Evolutionary conservation across 2,888 invertebrate species (phyloP).

Genomic region (Xestia ashworthii): DNA sequence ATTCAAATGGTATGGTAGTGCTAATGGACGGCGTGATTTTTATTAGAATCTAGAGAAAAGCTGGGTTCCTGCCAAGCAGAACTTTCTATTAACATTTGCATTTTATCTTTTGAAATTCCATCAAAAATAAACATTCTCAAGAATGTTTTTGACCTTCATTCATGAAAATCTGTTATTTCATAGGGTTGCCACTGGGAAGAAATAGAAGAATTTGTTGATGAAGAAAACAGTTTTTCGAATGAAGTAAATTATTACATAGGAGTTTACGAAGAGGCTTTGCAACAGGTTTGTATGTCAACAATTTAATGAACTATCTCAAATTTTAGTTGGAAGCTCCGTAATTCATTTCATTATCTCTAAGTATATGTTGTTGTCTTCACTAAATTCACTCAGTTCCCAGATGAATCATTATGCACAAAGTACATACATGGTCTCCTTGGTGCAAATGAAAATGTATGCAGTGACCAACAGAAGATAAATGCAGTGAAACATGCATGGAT

Average conservation of each 20-base stretch:
- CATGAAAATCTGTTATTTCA: slow-evolving; percentile 40
- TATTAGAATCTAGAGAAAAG: background rate
- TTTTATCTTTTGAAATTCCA: background rate
- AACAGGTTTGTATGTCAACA: slow-evolving; percentile 70
- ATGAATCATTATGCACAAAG: slow-evolving; percentile 81
- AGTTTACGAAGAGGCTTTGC: slow-evolving; percentile 84
- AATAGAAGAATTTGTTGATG: slow-evolving; percentile 80
- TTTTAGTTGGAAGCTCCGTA: background rate
- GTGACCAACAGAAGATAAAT: slow-evolving; percentile 78
- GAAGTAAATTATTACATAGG: slow-evolving; percentile 80
- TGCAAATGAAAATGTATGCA: slow-evolving; percentile 75
- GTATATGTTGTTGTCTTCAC: background rate
- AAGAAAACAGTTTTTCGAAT: slow-evolving; percentile 74
- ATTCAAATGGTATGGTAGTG: too few relatives aligned
- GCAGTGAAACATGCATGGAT: slow-evolving; percentile 85
- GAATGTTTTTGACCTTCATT: background rate
- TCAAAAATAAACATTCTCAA: background rate
- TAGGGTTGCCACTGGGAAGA: slow-evolving; percentile 85
- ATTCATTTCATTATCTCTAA: too few relatives aligned
- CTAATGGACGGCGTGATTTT: background rate
- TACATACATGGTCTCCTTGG: slow-evolving; percentile 83
- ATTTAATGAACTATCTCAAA: too few relatives aligned
- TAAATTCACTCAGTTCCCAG: slow-evolving; percentile 78
- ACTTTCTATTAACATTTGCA: background rate
- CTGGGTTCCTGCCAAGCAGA: background rate